phyloP scores from a whole-genome alignment of 2,113 vertebrate species.

The Progne subis region DNA sequence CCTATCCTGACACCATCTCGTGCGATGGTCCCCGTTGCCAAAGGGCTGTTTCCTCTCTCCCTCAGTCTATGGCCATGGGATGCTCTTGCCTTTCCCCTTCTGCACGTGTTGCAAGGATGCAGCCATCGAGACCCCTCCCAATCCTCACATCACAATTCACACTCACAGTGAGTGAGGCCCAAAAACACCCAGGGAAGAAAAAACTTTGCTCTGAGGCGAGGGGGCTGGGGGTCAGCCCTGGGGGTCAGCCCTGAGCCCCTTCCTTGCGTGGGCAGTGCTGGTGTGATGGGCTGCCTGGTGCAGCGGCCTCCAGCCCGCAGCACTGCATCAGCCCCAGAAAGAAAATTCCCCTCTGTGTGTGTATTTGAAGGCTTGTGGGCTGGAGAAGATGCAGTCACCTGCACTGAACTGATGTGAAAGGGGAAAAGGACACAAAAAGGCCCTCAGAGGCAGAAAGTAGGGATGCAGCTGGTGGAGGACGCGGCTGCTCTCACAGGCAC shows the following conservation, averaged over 20 bases:
- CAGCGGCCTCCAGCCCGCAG: fast-evolving
- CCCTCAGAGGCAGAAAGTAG: not conserved
- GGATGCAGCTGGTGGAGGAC: fast-evolving
- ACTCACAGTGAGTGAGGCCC: not conserved
- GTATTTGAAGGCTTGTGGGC: not conserved
- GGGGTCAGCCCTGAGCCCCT: not conserved
- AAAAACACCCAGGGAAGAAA: not conserved
- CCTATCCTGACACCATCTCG: not conserved
- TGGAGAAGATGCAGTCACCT: not conserved
- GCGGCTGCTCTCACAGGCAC: not conserved
- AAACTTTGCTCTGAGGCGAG: fast-evolving
- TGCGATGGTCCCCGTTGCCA: not conserved
- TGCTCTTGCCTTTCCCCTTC: not conserved
- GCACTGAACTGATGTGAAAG: not conserved
- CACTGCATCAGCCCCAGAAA: not conserved
- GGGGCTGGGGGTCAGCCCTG: fast-evolving
- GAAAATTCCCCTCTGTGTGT: not conserved
- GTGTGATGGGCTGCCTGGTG: not conserved
- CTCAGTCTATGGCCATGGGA: fast-evolving
- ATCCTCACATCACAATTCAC: not conserved
- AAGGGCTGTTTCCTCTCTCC: not conserved
- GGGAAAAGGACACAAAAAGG: not conserved
- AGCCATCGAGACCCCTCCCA: fast-evolving
- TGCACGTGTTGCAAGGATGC: fast-evolving
- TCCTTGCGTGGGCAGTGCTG: not conserved